Evolutionary conservation across 2,888 invertebrate genomes (phyloP), one percentile per base, ranked within the genome.

Genomic region (Lithophane leautieri): DNA sequence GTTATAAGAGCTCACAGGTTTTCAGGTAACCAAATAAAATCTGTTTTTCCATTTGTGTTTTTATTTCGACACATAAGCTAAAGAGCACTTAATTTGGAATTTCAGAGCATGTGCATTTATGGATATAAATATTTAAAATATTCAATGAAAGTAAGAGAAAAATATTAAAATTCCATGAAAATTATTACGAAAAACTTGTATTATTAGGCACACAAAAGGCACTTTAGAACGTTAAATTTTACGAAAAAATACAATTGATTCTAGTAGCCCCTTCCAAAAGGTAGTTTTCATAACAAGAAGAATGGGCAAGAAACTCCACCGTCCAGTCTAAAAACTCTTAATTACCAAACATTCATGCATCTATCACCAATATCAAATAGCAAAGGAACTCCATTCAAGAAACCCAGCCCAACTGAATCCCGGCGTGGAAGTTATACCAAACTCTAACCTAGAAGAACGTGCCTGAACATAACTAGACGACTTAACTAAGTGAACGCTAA

Each of bases 391-490:
- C 25, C 8, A 40, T 28, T 54, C 54, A 25, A n/a, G 42, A 71
- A 65, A 44, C 34, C 16, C 19, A 28, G 34, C 54, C 8, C 61
- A 77, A 81, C 78, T 12, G 40, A 71, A 70, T 14, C 73, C 42
- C 2, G 71, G 68, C 62, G 58, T 58, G 50, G 42, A 79, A 81
- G 70, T 78, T 80, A 73, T 81, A 81, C 70, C 34, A 25, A 63
- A 65, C 58, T 71, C 34, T 76, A 79, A 82, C 62, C 66, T 58
- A 73, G 81, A 80, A 74, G 71, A 81, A 81, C 91, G 90, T 91
- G 91, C 79, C 83, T 79, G 70, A 84, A 89, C 90, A 90, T 91
- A 91, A 90, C 86, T 86, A 88, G 89, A 90, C 86, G 83, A 86
- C 88, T 89, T 89, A 91, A 91, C 88, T 90, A 88, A 84, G 86